Evolutionary conservation across 2,113 vertebrate species (phyloP).

Genomic region (Sorex fumeus): DNA sequence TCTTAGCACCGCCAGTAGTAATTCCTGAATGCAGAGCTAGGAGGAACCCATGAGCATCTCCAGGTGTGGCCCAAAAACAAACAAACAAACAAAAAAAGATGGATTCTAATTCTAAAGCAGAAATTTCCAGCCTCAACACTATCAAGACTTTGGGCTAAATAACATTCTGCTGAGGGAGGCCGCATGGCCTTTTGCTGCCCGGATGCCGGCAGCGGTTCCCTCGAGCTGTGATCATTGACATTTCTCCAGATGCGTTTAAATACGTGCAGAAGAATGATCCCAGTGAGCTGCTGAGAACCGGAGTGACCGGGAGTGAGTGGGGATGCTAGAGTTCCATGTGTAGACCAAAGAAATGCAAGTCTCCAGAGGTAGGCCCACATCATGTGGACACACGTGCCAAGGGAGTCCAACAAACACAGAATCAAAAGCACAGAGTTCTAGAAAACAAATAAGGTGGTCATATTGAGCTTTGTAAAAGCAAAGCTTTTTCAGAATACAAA

Average conservation of each 20-base stretch:
- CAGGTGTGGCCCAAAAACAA: no score
- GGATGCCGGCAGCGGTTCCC: background rate
- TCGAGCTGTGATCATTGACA: background rate
- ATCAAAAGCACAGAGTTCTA: background rate
- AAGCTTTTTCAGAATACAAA: slow-evolving; percentile 46
- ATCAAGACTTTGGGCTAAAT: background rate
- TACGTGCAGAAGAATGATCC: background rate
- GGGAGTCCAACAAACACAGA: background rate
- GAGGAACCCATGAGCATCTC: no score
- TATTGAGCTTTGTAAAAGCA: background rate
- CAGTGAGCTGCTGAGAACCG: background rate
- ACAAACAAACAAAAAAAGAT: slow-evolving; percentile 1
- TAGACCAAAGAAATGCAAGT: background rate
- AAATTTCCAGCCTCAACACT: background rate
- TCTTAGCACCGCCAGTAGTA: no score
- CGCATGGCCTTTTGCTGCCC: background rate
- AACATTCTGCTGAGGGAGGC: background rate
- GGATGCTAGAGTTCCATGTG: background rate
- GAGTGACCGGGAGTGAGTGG: background rate
- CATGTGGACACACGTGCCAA: background rate
- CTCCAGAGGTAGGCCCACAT: background rate
- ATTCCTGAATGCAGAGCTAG: no score
- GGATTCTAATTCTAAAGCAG: background rate
- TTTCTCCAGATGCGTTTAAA: background rate
- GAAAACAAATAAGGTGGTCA: background rate